Conservation (phyloP, 2,113 vertebrate genomes). For the Tupaia tana region DNA sequence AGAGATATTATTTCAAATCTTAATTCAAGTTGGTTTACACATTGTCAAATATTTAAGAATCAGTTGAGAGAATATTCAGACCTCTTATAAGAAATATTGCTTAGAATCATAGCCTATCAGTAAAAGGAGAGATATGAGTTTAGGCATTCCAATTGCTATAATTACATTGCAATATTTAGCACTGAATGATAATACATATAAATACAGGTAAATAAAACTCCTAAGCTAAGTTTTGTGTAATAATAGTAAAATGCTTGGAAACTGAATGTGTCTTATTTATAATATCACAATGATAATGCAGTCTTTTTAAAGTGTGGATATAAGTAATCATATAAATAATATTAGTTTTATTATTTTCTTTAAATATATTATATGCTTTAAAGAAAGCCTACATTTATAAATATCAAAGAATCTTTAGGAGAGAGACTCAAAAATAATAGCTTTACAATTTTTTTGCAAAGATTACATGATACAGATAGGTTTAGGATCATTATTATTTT, state of each 20-base stretch:
- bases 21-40: background rate
- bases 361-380: background rate
- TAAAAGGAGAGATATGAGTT: background rate
- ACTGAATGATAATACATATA: background rate
- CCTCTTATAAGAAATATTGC: background rate
- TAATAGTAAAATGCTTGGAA: background rate
- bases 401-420: slow-evolving; percentile 47
- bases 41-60: slow-evolving; percentile 15
- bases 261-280: background rate
- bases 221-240: background rate
- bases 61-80: background rate
- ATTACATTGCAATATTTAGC: background rate
- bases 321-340: slow-evolving; percentile 13
- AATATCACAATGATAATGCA: background rate
- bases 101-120: background rate
- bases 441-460: slow-evolving; percentile 33
- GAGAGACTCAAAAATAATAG: slow-evolving; percentile 15
- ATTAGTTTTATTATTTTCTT: background rate
- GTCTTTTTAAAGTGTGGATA: background rate
- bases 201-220: background rate
- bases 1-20: background rate
- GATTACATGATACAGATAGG: background rate
- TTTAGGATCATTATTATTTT: background rate
- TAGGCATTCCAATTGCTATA: background rate
- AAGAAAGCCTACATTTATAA: slow-evolving; percentile 18